These are phyloP conservation scores for Drosophila vallismaia DNA, from an alignment of 2,888 invertebrate genomes.

Conservation along the genomic window DNA sequence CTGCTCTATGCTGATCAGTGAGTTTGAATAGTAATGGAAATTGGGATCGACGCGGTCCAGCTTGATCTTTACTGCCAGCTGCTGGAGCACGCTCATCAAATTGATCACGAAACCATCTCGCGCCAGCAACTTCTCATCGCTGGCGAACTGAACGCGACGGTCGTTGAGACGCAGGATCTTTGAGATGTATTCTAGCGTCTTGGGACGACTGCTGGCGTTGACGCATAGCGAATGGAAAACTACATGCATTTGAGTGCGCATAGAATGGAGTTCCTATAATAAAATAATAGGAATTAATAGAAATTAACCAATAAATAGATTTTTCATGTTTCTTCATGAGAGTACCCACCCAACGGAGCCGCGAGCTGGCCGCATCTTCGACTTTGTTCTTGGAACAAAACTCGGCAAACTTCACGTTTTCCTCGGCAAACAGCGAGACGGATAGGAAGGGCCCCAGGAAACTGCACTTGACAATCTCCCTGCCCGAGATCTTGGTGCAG, in stretches of 20 bases:
- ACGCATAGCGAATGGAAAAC: conserved; percentile 93
- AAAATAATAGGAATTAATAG: not conserved
- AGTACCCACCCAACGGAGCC: conserved; percentile 81
- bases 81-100: conserved; percentile 94
- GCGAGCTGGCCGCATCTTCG: conserved; percentile 70
- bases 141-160: conserved; percentile 94
- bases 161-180: conserved; percentile 91
- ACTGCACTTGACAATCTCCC: conserved; percentile 93
- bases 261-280: conserved; percentile 89
- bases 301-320: not conserved
- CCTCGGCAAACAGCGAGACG: conserved; percentile 96
- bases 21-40: conserved; percentile 94
- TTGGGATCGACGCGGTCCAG: conserved; percentile 94
- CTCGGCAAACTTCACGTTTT: conserved; percentile 94
- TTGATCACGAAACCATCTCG: conserved; percentile 98
- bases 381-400: conserved; percentile 85
- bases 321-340: no score
- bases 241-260: conserved; percentile 90
- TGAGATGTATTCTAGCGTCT: conserved; percentile 91
- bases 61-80: conserved; percentile 94
- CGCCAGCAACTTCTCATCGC: conserved; percentile 93
- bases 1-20: conserved; percentile 89
- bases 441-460: conserved; percentile 96
- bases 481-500: conserved; percentile 90
- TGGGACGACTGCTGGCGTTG: conserved; percentile 91